A percentile compares a stretch with the other conserved stretches of the same genome.
These are phyloP conservation scores for Pecten maximus DNA, from an alignment of 2,888 invertebrate genomes.

Conservation along the genomic window DNA sequence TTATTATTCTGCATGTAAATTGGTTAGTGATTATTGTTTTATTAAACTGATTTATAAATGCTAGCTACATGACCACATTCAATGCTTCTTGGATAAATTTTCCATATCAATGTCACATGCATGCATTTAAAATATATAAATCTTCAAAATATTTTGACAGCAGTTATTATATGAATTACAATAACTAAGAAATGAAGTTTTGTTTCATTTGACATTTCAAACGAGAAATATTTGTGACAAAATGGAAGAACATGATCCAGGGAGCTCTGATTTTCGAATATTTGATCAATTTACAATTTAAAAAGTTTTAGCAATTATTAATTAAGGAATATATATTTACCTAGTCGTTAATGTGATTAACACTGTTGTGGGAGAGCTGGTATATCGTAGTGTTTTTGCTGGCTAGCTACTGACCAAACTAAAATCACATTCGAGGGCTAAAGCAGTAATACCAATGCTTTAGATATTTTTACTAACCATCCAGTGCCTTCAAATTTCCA, in stretches of 20 bases:
- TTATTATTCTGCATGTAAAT: background rate
- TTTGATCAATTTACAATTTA: background rate
- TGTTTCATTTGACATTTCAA: background rate
- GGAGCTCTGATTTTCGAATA: background rate
- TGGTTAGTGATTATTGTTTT: background rate
- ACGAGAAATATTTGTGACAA: background rate
- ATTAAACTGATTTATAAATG: background rate
- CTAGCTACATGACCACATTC: background rate
- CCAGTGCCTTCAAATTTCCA: slow-evolving; percentile 45
- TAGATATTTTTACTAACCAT: background rate
- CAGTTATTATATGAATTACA: too few species aligned
- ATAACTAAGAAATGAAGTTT: too few species aligned
- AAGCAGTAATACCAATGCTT: slow-evolving; percentile 16
- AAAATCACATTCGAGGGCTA: slow-evolving; percentile 7
- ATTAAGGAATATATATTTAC: background rate
- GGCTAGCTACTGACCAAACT: background rate
- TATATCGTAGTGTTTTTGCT: background rate
- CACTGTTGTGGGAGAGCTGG: background rate
- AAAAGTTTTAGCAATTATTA: background rate
- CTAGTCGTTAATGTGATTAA: background rate
- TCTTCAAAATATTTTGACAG: background rate
- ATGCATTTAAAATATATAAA: background rate
- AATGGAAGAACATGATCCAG: background rate
- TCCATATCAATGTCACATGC: background rate
- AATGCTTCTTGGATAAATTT: background rate